Conservation (phyloP, 2,113 vertebrate species). For the Aptenodytes forsteri region DNA sequence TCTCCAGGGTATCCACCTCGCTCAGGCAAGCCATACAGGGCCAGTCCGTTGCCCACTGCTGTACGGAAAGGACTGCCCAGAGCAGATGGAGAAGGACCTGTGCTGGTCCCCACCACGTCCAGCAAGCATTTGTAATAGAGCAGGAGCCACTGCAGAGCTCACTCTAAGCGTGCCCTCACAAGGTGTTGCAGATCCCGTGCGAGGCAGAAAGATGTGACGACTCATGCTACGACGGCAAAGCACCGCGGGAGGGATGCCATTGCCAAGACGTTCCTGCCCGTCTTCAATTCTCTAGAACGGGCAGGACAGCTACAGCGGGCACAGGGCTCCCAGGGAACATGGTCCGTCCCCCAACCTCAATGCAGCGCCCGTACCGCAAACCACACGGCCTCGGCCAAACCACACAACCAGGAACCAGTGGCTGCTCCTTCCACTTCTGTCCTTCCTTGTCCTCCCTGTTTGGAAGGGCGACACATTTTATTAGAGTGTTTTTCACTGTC, state of each 20-base stretch:
- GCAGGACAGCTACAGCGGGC: background rate
- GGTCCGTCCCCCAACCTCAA: background rate
- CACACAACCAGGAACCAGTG: background rate
- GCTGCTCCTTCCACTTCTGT: background rate
- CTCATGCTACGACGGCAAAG: background rate
- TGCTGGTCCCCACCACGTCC: background rate
- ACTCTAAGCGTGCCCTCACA: rapidly evolving
- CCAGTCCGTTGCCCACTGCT: background rate
- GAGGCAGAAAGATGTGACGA: background rate
- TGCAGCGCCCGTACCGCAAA: rapidly evolving
- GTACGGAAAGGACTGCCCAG: background rate
- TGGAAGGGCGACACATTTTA: background rate
- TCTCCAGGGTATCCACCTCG: background rate
- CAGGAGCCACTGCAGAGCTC: background rate
- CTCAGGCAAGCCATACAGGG: rapidly evolving
- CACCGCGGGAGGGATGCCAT: rapidly evolving
- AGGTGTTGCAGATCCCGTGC: background rate
- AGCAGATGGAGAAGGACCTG: background rate
- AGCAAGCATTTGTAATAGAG: background rate
- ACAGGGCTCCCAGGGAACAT: background rate
- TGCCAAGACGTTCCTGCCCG: background rate
- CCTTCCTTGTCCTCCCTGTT: rapidly evolving
- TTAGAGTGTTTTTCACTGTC: background rate
- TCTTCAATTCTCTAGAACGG: background rate
- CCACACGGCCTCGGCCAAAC: background rate